Percentiles rank a stretch among this genome's conserved stretches.
These are phyloP conservation scores for Aphaenogaster ashmeadi DNA, from an alignment of 1,140 invertebrate genomes.

Conservation along the genomic window DNA sequence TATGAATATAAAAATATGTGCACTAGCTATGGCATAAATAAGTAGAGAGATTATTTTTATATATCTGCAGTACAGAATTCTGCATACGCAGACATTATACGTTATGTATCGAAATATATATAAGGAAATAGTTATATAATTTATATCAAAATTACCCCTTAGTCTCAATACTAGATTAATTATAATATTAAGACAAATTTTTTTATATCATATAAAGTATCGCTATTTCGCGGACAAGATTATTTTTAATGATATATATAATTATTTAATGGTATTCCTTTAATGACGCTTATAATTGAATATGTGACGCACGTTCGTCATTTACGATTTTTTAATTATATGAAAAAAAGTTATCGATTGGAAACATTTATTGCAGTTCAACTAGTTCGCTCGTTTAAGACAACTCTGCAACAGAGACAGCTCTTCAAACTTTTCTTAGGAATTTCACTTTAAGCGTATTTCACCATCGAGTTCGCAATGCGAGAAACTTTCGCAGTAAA, in stretches of 20 bases:
- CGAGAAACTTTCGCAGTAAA: constrained; percentile 33
- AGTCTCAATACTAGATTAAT: background rate
- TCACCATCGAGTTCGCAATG: constrained; percentile 12
- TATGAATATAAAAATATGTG: background rate
- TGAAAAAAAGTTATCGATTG: background rate
- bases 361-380: background rate
- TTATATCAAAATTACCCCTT: background rate
- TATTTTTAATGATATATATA: background rate
- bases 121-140: background rate
- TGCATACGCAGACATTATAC: background rate
- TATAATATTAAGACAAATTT: background rate
- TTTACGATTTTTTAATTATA: background rate
- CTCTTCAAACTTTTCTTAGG: constrained; percentile 19
- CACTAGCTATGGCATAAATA: background rate
- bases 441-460: constrained; percentile 6
- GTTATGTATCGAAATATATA: background rate
- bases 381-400: background rate
- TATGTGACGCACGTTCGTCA: background rate
- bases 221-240: background rate
- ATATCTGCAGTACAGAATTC: background rate
- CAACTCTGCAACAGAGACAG: background rate
- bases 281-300: background rate
- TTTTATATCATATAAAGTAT: background rate
- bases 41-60: background rate
- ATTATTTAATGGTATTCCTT: background rate